Base-by-base conservation (phyloP, 2,888 invertebrate genomes). In the Hirtodrosophila alboralis region DNA sequence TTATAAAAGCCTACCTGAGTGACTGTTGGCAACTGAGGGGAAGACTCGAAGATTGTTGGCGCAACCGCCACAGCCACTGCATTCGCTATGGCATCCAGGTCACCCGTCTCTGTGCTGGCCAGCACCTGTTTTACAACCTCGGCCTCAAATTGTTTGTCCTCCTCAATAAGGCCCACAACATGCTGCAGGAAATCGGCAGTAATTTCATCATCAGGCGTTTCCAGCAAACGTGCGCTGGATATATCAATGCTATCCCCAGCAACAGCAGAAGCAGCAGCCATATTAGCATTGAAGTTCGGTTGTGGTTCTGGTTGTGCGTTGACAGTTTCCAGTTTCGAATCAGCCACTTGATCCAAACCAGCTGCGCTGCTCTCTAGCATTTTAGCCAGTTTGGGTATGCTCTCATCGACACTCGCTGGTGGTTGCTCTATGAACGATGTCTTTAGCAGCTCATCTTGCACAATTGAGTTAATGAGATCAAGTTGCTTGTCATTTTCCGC, bases 131-230 rank as follows among this genome's bases (percentile, higher is more conserved):
- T 94, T 81, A 94, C 94, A 53, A 95, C 94, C 14, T 94, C 94
- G 87, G 94, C 94, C 83, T 94, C 94, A 57, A 95, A 90, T 75
- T 94, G 94, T 83, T 93, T 93, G 40, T 94, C 94, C 54, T 94
- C 94, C 28, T 89, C 86, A 7, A 94, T 94, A 16, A 95, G 90
- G 48, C 94, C 93, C 1, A 94, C 95, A n/a, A 94, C 94, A 89
- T 94, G 94, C 91, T 94, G 93, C 30, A 95, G 88, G 67, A 95
- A 92, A 89, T 95, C 95, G 71, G 94, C 95, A 1, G 94, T 93
- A 44, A 95, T 91, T 18, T 93, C 93, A 87, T 94, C 79, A 33
- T 74, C 92, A 67, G 93, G 93, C n/a, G 93, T 92, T 21, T 87
- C 87, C 38, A 90, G 52, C 16, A 90, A 68, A 2, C 80, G 86